These are phyloP conservation scores for Steinernema hermaphroditum DNA, from an alignment of 2,888 invertebrate species.

Conservation along the genomic window DNA sequence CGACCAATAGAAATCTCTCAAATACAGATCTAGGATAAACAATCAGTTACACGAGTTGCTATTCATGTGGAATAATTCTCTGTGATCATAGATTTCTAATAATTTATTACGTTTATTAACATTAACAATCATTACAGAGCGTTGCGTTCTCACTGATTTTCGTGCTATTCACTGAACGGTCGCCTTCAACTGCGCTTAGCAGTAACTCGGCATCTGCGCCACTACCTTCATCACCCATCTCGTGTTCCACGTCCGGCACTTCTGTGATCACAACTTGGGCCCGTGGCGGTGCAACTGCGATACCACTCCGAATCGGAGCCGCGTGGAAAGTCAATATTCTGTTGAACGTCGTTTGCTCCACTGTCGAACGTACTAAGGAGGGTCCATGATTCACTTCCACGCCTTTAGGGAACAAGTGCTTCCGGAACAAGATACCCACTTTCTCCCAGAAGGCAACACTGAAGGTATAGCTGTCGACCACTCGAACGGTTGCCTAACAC, in stretches of 20 bases:
- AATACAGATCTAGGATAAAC: too few species aligned
- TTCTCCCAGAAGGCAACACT: slow-evolving; percentile 4
- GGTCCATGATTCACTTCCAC: slow-evolving; percentile 15
- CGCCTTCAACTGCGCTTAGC: not conserved
- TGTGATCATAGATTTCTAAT: too few species aligned
- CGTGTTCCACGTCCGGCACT: not conserved
- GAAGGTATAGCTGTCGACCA: slow-evolving; percentile 9
- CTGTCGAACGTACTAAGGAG: not conserved
- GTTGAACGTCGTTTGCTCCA: not conserved
- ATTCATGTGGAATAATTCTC: too few species aligned
- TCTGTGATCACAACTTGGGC: not conserved
- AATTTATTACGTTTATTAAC: not conserved
- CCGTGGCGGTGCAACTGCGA: not conserved
- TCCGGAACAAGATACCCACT: slow-evolving; percentile 7
- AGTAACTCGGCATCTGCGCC: not conserved
- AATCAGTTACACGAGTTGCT: too few species aligned
- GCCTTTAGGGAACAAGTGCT: slow-evolving; percentile 24
- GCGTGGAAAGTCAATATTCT: not conserved
- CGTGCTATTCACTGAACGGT: not conserved
- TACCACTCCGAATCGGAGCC: not conserved
- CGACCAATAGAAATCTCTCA: too few species aligned
- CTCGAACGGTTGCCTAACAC: not conserved
- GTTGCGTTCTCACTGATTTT: not conserved
- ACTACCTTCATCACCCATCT: not conserved
- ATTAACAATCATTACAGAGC: not conserved